Evolutionary conservation across 2,113 vertebrate genomes (phyloP).

Genomic region (Gymnorhina tibicen): DNA sequence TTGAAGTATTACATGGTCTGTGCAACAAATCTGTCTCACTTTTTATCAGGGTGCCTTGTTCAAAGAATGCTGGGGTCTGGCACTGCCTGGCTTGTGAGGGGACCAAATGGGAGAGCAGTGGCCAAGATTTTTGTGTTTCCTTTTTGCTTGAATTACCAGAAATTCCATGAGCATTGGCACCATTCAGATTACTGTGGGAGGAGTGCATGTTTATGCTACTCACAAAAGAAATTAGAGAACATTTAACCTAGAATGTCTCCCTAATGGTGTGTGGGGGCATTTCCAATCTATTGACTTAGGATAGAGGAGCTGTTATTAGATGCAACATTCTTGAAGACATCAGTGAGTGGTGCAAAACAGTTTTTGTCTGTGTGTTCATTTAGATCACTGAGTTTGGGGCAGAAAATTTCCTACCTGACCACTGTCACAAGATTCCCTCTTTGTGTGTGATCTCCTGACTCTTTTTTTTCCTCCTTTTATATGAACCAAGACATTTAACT

Average conservation of each 20-base stretch:
- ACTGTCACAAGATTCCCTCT: neutral
- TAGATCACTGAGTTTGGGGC: neutral
- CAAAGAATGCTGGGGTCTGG: neutral
- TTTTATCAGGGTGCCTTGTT: neutral
- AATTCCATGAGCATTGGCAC: neutral
- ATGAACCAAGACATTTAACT: neutral
- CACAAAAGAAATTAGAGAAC: neutral
- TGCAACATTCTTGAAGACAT: neutral
- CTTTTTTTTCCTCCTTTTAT: neutral
- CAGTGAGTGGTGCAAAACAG: neutral
- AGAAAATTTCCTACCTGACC: neutral
- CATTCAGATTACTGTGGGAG: neutral
- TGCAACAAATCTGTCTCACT: neutral
- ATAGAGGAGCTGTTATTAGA: neutral
- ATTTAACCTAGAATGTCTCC: neutral
- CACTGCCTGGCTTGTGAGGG: neutral
- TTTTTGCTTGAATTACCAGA: neutral
- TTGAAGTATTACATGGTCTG: neutral
- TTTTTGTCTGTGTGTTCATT: neutral
- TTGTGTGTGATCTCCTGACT: neutral
- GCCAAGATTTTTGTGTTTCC: neutral
- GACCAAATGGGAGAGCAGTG: neutral
- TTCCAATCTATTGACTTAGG: neutral
- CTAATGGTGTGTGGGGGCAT: rapidly evolving
- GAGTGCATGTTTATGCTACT: neutral